These are phyloP conservation scores for Babyrousa celebensis DNA, from an alignment of 2,797 vertebrate species.

Conservation along the genomic window DNA sequence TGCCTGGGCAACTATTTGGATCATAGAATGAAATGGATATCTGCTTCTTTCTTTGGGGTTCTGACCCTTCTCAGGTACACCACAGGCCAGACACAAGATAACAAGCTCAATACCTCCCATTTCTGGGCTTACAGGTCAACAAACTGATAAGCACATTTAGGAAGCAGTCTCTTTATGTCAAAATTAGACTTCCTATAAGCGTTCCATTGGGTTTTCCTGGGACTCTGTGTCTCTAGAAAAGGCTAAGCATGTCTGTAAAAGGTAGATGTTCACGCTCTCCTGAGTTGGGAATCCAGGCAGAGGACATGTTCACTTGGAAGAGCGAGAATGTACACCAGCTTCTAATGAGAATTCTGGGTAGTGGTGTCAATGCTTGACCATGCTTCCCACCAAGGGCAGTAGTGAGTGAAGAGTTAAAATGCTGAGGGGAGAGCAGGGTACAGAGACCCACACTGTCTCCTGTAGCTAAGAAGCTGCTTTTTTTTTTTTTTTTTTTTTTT, in stretches of 20 bases:
- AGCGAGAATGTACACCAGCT: not conserved
- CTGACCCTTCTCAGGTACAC: not conserved
- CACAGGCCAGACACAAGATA: not conserved
- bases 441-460: not conserved
- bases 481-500: too few relatives aligned
- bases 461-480: not conserved
- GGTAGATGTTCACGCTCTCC: not conserved
- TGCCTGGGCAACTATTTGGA: not conserved
- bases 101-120: not conserved
- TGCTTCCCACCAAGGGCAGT: too few relatives aligned
- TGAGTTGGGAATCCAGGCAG: not conserved
- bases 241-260: not conserved
- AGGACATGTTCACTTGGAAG: not conserved
- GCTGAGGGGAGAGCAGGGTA: not conserved
- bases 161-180: slow-evolving; percentile 4
- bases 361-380: not conserved
- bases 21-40: not conserved
- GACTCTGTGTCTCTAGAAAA: not conserved
- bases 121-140: not conserved
- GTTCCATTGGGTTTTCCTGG: not conserved
- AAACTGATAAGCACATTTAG: not conserved
- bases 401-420: not conserved
- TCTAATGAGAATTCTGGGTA: not conserved
- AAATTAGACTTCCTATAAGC: not conserved
- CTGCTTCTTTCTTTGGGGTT: not conserved